These are phyloP conservation scores for Halictus quadricinctus DNA, from an alignment of 2,888 invertebrate genomes.

Conservation along the genomic window DNA sequence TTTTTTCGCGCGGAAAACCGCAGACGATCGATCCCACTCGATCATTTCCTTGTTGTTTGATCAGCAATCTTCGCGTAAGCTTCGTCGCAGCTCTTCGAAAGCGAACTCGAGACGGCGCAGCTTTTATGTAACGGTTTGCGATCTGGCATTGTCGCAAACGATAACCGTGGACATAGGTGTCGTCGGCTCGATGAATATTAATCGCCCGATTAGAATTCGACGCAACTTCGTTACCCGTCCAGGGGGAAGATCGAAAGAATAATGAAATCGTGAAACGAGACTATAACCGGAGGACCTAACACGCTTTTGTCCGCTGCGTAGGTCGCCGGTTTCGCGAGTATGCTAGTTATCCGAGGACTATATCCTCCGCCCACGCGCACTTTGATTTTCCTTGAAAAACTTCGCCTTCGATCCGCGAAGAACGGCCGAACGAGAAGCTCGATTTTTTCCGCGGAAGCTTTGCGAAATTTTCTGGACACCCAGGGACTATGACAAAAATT, in stretches of 20 bases:
- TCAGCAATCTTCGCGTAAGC: not conserved
- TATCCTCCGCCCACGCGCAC: conserved; percentile 21
- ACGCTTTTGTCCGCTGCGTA: not conserved
- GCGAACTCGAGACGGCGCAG: not conserved
- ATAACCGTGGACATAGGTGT: not conserved
- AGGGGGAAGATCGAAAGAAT: not conserved
- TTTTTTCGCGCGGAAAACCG: conserved; percentile 24
- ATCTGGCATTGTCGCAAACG: conserved; percentile 10
- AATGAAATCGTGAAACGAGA: not conserved
- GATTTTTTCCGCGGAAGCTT: not conserved
- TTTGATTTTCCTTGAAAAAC: conserved; percentile 19
- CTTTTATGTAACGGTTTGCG: conserved; percentile 13
- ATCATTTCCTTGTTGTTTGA: not conserved
- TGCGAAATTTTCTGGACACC: not conserved
- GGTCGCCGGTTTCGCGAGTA: conserved; percentile 23
- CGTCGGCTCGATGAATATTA: not conserved
- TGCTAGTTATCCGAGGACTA: conserved; percentile 10
- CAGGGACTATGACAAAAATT: too few relatives aligned
- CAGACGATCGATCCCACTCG: not conserved
- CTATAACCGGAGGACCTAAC: conserved; percentile 2
- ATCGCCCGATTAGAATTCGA: not conserved
- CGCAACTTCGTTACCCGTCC: not conserved
- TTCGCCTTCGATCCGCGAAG: not conserved
- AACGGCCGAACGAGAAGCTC: not conserved
- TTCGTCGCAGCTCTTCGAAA: not conserved